Evolutionary conservation across 2,888 invertebrate species (phyloP).

Genomic region (Junonia oenone): DNA sequence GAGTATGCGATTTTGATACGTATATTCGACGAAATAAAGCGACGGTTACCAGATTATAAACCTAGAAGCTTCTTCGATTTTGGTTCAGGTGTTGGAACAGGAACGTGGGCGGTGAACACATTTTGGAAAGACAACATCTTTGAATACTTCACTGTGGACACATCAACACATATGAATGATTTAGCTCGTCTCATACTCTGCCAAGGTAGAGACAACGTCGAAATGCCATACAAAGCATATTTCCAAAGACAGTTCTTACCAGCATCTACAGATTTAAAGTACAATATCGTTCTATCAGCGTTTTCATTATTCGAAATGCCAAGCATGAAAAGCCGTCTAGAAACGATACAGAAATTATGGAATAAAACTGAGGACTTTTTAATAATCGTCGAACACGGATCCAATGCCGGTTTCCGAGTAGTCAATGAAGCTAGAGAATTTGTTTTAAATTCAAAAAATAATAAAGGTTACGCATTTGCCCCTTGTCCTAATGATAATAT

Average conservation of each 20-base stretch:
- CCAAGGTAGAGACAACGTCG: slow-evolving; percentile 82
- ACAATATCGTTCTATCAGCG: slow-evolving; percentile 89
- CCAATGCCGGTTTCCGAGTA: slow-evolving; percentile 88
- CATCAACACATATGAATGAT: slow-evolving; percentile 90
- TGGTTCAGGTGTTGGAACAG: slow-evolving; percentile 94
- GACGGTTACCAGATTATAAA: slow-evolving; percentile 81
- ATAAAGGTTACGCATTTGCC: slow-evolving; percentile 83
- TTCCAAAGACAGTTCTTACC: slow-evolving; percentile 92
- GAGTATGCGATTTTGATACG: slow-evolving; percentile 87
- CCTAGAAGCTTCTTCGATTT: slow-evolving; percentile 92
- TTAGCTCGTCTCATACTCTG: slow-evolving; percentile 85
- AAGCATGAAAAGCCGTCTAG: slow-evolving; percentile 81
- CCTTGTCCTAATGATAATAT: slow-evolving; percentile 82
- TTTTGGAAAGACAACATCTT: slow-evolving; percentile 85
- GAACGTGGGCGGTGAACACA: slow-evolving; percentile 88
- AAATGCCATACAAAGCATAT: slow-evolving; percentile 79
- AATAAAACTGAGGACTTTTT: slow-evolving; percentile 90
- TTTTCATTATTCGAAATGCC: slow-evolving; percentile 90
- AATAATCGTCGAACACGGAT: slow-evolving; percentile 91
- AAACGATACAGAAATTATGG: slow-evolving; percentile 89
- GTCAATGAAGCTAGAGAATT: slow-evolving; percentile 92
- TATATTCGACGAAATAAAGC: slow-evolving; percentile 86
- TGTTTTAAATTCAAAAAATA: slow-evolving; percentile 77
- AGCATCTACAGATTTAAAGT: slow-evolving; percentile 78
- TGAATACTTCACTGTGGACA: slow-evolving; percentile 93